These are phyloP conservation scores for Diaprepes abbreviatus DNA, from an alignment of 2,888 invertebrate genomes.

Conservation along the genomic window DNA sequence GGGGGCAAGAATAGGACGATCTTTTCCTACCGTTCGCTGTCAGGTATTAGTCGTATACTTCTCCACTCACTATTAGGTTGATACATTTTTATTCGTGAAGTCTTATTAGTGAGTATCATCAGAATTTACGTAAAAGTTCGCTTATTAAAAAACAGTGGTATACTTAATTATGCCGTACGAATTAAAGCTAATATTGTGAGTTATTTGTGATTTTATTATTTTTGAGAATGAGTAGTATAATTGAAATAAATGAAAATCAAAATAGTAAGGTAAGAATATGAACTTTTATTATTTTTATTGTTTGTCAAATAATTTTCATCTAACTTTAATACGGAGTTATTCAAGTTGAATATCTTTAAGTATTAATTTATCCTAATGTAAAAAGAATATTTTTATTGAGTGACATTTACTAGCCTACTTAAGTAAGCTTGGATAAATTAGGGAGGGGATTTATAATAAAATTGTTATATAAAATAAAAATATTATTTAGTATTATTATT, in stretches of 20 bases:
- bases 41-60: conserved; percentile 5
- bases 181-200: not conserved
- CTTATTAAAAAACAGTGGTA: not conserved
- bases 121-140: not conserved
- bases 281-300: too few species aligned
- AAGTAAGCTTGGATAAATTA: too few species aligned
- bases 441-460: too few species aligned
- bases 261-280: conserved; percentile 26
- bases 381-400: too few species aligned
- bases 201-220: conserved; percentile 9
- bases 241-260: conserved; percentile 10
- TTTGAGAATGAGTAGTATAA: conserved; percentile 14
- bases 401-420: too few species aligned
- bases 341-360: too few species aligned
- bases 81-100: not conserved
- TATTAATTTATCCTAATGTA: too few species aligned
- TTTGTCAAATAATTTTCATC: too few species aligned
- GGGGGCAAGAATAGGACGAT: not conserved
- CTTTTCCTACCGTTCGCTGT: not conserved
- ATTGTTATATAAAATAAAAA: too few species aligned
- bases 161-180: not conserved
- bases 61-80: conserved; percentile 1
- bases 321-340: too few species aligned
- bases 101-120: too few species aligned
- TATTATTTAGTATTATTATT: too few species aligned